Base-by-base conservation (phyloP, 2,113 vertebrate genomes). In the Megaceryle maxima region DNA sequence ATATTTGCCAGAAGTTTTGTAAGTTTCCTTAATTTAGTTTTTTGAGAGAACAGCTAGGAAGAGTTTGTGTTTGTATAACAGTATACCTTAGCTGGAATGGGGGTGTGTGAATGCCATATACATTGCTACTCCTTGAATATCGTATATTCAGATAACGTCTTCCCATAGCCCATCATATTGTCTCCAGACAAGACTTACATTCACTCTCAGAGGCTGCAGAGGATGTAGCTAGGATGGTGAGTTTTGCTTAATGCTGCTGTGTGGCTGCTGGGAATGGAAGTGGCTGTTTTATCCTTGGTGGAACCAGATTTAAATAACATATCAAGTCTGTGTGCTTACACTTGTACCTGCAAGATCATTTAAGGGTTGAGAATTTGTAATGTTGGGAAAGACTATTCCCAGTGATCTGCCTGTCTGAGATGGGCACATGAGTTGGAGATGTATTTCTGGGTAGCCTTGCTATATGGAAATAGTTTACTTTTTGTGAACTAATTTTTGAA, bases 201-300 rank as follows among this genome's bases (percentile, higher is more conserved):
- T 37, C 13, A 15, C 43, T 57, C 43, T 60, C 53, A 67, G 41
- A 29, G 68, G 5, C 50, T 72, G 53, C 55, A 46, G 33, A 73
- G 5, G 7, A 29, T 0, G 1, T 11, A 35, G 31, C 13, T 31
- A 28, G 28, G n/a, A 17, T 1, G 2, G 9, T 21, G 24, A 16
- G 11, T 33, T 77, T 28, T 67, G 20, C 21, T 31, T 11, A 35
- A 3, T 41, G 50, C 1, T 11, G 16, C 24, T 60, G 4, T n/a
- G 24, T 39, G 17, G 12, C 31, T 68, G 17, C 35, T 57, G 41
- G 60, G 24, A 83, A 72, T 12, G 35, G 19, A 62, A 73, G 14
- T 15, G 35, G 9, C 37, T 89, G 35, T 18, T 89, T 67, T 62
- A 73, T 21, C 41, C 4, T 51, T 25, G 28, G 10, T 56, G 29